These are phyloP conservation scores for Epinotia ramella DNA, from an alignment of 2,888 invertebrate genomes.

Conservation along the genomic window DNA sequence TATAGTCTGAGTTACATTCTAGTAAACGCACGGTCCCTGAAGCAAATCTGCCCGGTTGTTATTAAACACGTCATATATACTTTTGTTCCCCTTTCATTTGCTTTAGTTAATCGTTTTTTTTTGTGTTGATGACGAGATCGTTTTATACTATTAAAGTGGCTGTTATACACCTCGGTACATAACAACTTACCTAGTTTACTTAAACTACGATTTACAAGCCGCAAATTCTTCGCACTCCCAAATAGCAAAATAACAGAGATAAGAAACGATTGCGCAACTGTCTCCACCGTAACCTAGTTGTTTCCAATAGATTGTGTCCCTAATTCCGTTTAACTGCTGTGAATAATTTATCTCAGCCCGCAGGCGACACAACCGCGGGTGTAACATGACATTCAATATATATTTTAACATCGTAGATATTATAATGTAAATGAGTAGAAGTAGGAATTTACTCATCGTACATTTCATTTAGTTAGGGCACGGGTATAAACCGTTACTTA, in stretches of 20 bases:
- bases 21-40: no score
- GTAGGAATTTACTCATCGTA: neutral
- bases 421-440: neutral
- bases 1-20: no score
- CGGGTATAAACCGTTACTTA: no score
- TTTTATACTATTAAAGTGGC: no score
- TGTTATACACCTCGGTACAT: no score
- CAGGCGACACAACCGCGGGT: neutral
- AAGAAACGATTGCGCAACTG: neutral
- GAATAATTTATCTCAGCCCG: slow-evolving; percentile 5
- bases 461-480: no score
- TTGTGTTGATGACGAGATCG: no score
- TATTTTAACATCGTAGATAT: neutral
- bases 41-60: no score
- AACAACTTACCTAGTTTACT: no score
- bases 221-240: neutral
- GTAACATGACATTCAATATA: neutral
- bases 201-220: neutral
- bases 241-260: neutral
- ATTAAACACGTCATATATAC: no score
- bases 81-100: no score
- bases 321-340: slow-evolving; percentile 20
- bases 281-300: slow-evolving; percentile 7
- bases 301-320: slow-evolving; percentile 9
- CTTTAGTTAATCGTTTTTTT: no score